Conservation (phyloP, 2,797 vertebrate species). For the Podargus strigoides region DNA sequence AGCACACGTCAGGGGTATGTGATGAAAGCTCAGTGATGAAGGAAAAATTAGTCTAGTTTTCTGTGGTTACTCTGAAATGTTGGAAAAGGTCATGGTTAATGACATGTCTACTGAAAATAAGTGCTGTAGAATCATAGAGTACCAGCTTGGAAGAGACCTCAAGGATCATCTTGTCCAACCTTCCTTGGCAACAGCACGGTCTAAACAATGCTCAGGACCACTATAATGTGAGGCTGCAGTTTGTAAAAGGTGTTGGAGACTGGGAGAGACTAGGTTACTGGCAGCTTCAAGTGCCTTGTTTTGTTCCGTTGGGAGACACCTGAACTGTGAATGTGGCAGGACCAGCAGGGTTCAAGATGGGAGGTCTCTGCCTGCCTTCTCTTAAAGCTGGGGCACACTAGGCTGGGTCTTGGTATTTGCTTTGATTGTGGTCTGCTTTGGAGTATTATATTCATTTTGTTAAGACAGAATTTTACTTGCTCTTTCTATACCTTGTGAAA, state of each 20-base stretch:
- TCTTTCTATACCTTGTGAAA: neutral
- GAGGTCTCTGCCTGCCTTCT: neutral
- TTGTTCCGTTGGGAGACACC: neutral
- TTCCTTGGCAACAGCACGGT: no score
- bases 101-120: neutral
- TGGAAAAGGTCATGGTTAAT: neutral
- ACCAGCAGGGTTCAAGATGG: neutral
- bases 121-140: no score
- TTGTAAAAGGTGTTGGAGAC: neutral
- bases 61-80: neutral
- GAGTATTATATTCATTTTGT: accelerated
- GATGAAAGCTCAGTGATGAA: neutral
- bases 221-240: neutral
- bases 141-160: no score
- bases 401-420: accelerated
- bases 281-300: neutral
- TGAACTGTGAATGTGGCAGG: neutral
- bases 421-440: neutral
- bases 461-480: neutral
- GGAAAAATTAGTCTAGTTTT: neutral
- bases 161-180: no score
- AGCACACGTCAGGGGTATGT: neutral
- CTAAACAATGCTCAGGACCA: neutral
- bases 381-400: neutral
- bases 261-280: neutral